Evolutionary conservation across 1,140 invertebrate species (phyloP), one percentile per base, ranked within the genome.

Genomic region (Sarcophaga bullata): DNA sequence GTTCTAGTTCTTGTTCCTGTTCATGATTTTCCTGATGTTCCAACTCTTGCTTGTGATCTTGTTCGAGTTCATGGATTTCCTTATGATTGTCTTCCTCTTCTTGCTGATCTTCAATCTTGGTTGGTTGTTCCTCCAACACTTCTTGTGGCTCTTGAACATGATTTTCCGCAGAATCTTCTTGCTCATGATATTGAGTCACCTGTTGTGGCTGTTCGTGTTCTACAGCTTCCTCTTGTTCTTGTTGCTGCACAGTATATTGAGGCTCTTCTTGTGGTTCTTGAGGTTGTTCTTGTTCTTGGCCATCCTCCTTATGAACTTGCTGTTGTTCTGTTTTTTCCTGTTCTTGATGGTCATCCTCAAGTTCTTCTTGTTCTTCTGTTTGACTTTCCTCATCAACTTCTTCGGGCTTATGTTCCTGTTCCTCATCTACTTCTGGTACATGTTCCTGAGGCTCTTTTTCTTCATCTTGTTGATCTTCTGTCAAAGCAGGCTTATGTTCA

Each of bases 281-380:
- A 80, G 13, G 3, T 49, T 80, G 47, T 80, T 11, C 8, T 8
- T 83, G 83, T 78, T 82, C 81, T 84, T 86, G 54, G 13, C 15
- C 54, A 5, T 13, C 13, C 13, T 58, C 54, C n/a, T 58, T n/a
- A 10, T 49, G 62, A 17, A 48, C 58, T 17, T 50, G 37, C 46
- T 82, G 81, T 82, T 88, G 85, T 88, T 88, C 87, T 85, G 85
- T 84, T 83, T 85, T 86, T 85, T 87, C 87, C 86, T 88, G 85
- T 86, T 86, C 86, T 84, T 82, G 82, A 54, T 72, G 6, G n/a
- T 83, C 83, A 37, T n/a, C 1, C 47, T 82, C 46, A 15, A 54
- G 2, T 78, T 81, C 76, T 48, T 25, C 73, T 80, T 50, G 50
- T 78, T 54, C 58, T 4, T 37, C 25, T 37, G 25, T 37, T 37